Evolutionary conservation across 2,888 invertebrate genomes (phyloP).

Genomic region (Ypsolopha sequella): DNA sequence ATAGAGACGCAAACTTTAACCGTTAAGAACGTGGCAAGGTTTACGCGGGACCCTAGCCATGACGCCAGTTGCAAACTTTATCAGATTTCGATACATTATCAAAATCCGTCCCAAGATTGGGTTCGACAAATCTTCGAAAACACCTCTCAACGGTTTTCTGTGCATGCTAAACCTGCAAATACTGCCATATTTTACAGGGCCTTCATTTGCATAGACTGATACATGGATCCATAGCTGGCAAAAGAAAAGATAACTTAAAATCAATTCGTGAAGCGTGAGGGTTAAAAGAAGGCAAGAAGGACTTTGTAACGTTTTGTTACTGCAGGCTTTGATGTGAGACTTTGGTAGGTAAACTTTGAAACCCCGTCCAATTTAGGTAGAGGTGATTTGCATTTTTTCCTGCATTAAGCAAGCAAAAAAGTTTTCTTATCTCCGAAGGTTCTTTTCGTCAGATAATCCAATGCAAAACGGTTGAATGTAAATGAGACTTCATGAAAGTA

Average conservation of each 20-base stretch:
- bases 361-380: constrained; percentile 46
- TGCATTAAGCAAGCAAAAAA: constrained; percentile 30
- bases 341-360: constrained; percentile 45
- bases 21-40: background rate
- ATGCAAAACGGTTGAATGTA: constrained; percentile 4
- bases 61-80: constrained; percentile 19
- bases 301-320: constrained; percentile 10
- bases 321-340: constrained; percentile 24
- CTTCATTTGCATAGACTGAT: constrained; percentile 12
- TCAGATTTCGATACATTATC: constrained; percentile 44
- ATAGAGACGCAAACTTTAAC: background rate
- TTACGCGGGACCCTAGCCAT: too few relatives aligned
- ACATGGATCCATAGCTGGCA: constrained; percentile 10
- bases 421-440: constrained; percentile 8
- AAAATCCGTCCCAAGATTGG: constrained; percentile 42
- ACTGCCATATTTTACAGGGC: constrained; percentile 35
- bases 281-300: constrained; percentile 3
- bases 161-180: constrained; percentile 37
- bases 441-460: background rate
- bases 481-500: background rate
- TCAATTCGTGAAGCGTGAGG: constrained; percentile 10
- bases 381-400: constrained; percentile 51
- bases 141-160: constrained; percentile 27
- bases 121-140: constrained; percentile 24
- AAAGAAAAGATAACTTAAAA: constrained; percentile 16